phyloP scores from a whole-genome alignment of 53 echinoderm and acorn worm species.

The Paracentrotus lividus region DNA sequence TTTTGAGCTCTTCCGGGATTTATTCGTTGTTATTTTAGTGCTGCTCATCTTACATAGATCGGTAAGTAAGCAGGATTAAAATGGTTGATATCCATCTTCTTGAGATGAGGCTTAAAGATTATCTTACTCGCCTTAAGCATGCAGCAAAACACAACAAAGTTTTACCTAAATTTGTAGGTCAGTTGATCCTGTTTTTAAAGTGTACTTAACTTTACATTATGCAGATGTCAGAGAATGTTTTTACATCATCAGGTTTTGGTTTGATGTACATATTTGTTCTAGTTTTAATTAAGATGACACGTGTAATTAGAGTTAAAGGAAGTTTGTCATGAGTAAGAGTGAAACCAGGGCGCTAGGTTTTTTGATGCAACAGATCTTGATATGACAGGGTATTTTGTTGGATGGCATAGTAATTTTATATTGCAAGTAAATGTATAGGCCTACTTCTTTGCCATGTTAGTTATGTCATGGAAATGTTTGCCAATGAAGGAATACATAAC shows the following conservation, averaged over 20 bases:
- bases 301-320: not conserved
- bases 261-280: not conserved
- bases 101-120: not conserved
- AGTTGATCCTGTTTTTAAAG: not conserved
- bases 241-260: not conserved
- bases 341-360: not conserved
- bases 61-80: conserved; percentile 11
- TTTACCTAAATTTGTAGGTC: not conserved
- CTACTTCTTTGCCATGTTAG: not conserved
- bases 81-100: conserved; percentile 35
- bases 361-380: not conserved
- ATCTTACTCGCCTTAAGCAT: conserved; percentile 14
- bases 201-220: not conserved
- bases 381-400: not conserved
- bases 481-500: not conserved
- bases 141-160: not conserved
- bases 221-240: not conserved
- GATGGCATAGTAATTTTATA: not conserved
- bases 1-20: not conserved
- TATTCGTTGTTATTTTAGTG: not conserved
- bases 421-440: not conserved
- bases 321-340: not conserved
- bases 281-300: not conserved
- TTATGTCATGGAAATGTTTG: not conserved
- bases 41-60: not conserved